phyloP scores from a whole-genome alignment of 2,888 invertebrate genomes.

The Ypsolopha sequella region DNA sequence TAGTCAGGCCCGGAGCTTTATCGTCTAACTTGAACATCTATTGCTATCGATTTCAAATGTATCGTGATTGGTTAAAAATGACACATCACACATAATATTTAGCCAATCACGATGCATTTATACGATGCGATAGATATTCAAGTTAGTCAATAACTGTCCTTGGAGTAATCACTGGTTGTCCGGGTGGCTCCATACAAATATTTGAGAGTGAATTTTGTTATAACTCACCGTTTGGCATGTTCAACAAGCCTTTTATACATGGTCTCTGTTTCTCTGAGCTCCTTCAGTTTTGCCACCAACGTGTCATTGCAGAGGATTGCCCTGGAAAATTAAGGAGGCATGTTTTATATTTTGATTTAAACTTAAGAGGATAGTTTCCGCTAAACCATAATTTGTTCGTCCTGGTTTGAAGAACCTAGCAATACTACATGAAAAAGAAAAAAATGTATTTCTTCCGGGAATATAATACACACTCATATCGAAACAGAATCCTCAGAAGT shows the following conservation, averaged over 20 bases:
- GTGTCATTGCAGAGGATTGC: constrained; percentile 99
- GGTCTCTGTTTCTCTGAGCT: constrained; percentile 92
- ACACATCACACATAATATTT: background rate
- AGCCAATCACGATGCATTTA: background rate
- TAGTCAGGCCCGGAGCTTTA: too few species aligned
- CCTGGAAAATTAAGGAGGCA: constrained; percentile 46
- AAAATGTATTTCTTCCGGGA: too few species aligned
- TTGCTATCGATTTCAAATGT: too few species aligned
- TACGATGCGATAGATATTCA: background rate
- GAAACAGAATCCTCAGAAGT: too few species aligned
- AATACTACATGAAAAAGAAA: too few species aligned
- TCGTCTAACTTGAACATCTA: too few species aligned
- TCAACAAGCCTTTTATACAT: constrained; percentile 94
- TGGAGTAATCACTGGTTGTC: background rate
- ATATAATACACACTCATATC: too few species aligned
- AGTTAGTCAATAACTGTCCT: background rate
- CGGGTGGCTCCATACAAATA: background rate
- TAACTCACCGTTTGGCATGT: constrained; percentile 79
- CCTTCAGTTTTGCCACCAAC: constrained; percentile 93
- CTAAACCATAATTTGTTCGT: too few species aligned
- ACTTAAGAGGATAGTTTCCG: too few species aligned
- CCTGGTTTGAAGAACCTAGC: too few species aligned
- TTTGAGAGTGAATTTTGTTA: background rate
- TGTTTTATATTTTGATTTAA: too few species aligned
- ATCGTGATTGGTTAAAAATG: background rate